phyloP scores from a whole-genome alignment of 2,113 vertebrate genomes.

The Malurus elegans region DNA sequence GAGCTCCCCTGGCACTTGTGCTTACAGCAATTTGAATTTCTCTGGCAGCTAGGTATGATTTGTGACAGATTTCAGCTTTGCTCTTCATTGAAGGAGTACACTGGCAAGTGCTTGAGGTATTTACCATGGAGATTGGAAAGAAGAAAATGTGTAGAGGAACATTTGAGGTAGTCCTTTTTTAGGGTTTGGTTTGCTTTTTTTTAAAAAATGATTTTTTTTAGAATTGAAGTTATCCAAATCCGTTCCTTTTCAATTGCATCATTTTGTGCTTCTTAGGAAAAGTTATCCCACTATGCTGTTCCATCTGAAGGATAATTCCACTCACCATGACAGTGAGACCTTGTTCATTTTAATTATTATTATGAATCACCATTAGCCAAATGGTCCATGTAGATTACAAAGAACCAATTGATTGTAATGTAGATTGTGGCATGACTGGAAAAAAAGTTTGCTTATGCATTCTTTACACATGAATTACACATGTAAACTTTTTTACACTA shows the following conservation, averaged over 20 bases:
- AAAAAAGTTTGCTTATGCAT: conserved; percentile 25
- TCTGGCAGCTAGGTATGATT: conserved; percentile 74
- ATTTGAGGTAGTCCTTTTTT: not conserved
- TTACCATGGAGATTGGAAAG: conserved; percentile 51
- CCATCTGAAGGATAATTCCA: not conserved
- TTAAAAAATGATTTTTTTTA: not conserved
- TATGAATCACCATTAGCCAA: not conserved
- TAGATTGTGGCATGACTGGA: not conserved
- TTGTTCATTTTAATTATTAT: not conserved
- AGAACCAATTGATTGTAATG: not conserved
- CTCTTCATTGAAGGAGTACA: conserved; percentile 62
- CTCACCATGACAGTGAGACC: not conserved
- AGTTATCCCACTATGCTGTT: not conserved
- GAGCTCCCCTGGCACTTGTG: conserved; percentile 71
- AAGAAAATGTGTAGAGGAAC: not conserved
- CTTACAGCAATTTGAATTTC: conserved; percentile 75
- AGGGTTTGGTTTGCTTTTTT: not conserved
- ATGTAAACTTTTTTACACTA: not conserved
- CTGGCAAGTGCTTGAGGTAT: conserved; percentile 59
- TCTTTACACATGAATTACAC: conserved; percentile 11
- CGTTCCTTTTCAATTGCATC: not conserved
- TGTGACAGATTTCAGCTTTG: conserved; percentile 72
- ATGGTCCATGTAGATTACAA: not conserved
- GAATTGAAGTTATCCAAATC: not conserved
- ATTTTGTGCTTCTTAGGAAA: not conserved